phyloP scores from a whole-genome alignment of 1,140 invertebrate species.

The Cydia amplana region DNA sequence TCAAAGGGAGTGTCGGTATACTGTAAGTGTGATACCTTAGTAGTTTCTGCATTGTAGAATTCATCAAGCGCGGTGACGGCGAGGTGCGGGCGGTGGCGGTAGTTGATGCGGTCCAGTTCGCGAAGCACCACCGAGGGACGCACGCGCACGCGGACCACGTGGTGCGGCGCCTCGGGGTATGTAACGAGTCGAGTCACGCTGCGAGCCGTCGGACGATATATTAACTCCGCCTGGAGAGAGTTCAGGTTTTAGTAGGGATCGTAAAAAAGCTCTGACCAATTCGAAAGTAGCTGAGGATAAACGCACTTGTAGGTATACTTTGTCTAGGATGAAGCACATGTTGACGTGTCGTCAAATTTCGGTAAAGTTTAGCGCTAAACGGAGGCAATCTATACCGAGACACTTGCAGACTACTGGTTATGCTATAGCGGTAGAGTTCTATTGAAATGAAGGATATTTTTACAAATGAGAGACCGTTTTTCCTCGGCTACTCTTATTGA shows the following conservation, averaged over 20 bases:
- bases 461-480: background rate
- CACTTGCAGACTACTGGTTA: too few species aligned
- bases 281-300: background rate
- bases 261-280: background rate
- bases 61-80: slow-evolving; percentile 85
- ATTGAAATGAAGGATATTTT: too few species aligned
- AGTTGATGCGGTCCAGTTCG: slow-evolving; percentile 86
- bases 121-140: slow-evolving; percentile 85
- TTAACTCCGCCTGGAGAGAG: slow-evolving; percentile 63
- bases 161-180: slow-evolving; percentile 81
- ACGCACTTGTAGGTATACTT: too few species aligned
- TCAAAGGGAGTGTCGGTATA: background rate
- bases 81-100: slow-evolving; percentile 81
- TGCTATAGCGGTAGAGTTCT: too few species aligned
- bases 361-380: too few species aligned
- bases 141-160: slow-evolving; percentile 81
- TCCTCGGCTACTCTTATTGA: background rate
- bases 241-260: background rate
- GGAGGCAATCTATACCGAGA: too few species aligned
- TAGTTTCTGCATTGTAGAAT: slow-evolving; percentile 87
- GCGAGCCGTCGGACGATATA: slow-evolving; percentile 67
- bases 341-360: too few species aligned
- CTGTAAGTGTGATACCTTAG: slow-evolving; percentile 82
- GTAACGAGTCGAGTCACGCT: slow-evolving; percentile 81
- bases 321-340: too few species aligned